Percentiles rank a stretch among this genome's conserved stretches.
These are phyloP conservation scores for Arrhamphus sclerolepis DNA, from an alignment of 2,797 vertebrate genomes.

Conservation along the genomic window DNA sequence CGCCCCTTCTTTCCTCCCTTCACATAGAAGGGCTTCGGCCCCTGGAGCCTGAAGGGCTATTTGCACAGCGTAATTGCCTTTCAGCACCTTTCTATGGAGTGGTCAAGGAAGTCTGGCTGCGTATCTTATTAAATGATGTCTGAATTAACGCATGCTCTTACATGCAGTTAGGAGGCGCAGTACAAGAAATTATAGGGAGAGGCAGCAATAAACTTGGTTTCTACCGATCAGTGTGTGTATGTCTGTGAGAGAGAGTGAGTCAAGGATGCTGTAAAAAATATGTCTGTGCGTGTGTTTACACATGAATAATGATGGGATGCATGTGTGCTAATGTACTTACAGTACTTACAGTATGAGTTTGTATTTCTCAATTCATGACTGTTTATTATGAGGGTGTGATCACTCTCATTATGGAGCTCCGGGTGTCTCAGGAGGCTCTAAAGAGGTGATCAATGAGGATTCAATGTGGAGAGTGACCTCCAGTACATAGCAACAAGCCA, in stretches of 20 bases:
- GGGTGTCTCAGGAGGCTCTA: constrained; percentile 68
- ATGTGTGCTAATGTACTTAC: constrained; percentile 41
- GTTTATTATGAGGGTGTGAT: constrained; percentile 59
- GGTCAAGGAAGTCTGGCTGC: constrained; percentile 75
- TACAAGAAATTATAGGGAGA: constrained; percentile 80
- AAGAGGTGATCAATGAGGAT: constrained; percentile 78
- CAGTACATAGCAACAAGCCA: constrained; percentile 69
- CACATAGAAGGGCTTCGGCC: constrained; percentile 66
- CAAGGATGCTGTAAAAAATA: constrained; percentile 35
- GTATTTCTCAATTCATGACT: constrained; percentile 52
- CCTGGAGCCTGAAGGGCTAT: constrained; percentile 75
- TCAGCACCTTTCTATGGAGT: constrained; percentile 80
- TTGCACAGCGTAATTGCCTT: constrained; percentile 80
- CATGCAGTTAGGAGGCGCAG: constrained; percentile 74
- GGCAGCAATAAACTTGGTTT: constrained; percentile 76
- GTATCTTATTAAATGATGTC: constrained; percentile 85
- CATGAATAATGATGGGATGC: constrained; percentile 35
- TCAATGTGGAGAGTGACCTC: constrained; percentile 78
- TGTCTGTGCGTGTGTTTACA: constrained; percentile 19
- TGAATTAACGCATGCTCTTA: constrained; percentile 81
- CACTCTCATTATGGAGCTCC: constrained; percentile 65
- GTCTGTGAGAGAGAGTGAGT: constrained; percentile 11
- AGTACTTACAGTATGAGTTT: constrained; percentile 43
- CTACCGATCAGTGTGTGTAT: constrained; percentile 71
- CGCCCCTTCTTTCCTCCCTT: constrained; percentile 28